Conservation (phyloP, 2,888 invertebrate genomes). For the Eudasyphora cyanicolor region DNA sequence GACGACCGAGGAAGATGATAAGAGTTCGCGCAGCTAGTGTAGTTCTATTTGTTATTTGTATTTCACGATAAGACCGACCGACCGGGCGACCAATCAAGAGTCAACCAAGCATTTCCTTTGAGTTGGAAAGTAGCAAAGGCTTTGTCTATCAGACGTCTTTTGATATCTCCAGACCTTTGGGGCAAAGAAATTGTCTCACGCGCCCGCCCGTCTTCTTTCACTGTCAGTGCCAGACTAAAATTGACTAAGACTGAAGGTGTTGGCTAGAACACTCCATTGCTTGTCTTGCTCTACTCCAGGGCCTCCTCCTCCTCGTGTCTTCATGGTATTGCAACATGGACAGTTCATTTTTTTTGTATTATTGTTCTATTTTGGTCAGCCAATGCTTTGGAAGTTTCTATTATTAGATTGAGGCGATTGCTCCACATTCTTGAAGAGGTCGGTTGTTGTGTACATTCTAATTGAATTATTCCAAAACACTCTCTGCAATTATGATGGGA, state of each 20-base stretch:
- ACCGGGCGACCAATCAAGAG: background rate
- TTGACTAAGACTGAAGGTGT: background rate
- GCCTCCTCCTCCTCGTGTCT: background rate
- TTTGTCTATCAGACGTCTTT: too few species aligned
- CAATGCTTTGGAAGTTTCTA: background rate
- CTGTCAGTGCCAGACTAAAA: conserved; percentile 50
- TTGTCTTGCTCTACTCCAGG: too few species aligned
- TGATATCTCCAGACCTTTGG: too few species aligned
- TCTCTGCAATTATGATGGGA: background rate
- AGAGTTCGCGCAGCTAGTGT: background rate
- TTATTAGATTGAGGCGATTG: too few species aligned
- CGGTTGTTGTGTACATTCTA: background rate
- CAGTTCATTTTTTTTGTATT: background rate
- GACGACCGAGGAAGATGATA: background rate
- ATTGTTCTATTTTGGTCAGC: background rate
- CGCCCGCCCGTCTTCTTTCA: conserved; percentile 41
- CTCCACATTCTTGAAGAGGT: background rate
- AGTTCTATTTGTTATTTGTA: conserved; percentile 1
- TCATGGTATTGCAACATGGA: background rate
- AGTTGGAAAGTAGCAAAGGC: too few species aligned
- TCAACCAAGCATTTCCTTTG: too few species aligned
- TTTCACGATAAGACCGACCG: background rate
- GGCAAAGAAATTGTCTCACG: background rate
- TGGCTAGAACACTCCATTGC: too few species aligned
- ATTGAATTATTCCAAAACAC: background rate